phyloP scores from a whole-genome alignment of 2,113 vertebrate genomes.

The Brachyhypopomus occidentalis region DNA sequence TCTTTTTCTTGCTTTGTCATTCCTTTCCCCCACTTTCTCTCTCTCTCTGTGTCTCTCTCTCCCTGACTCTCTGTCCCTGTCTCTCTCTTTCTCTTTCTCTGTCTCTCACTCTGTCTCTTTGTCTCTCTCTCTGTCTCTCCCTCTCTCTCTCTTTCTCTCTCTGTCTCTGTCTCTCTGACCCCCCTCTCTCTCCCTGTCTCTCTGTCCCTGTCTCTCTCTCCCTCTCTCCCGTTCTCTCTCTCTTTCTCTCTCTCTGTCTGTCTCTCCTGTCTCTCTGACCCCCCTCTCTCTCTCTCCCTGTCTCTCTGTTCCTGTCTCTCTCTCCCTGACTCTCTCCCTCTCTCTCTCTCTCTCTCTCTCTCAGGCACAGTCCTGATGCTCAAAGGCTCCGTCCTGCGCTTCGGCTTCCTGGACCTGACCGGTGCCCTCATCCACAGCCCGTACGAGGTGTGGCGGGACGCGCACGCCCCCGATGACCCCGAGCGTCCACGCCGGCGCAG shows the following conservation, averaged over 20 bases:
- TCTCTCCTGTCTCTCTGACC: too few species aligned
- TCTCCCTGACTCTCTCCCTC: background rate
- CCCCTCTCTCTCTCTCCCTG: background rate
- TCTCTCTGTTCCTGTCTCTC: constrained; percentile 31
- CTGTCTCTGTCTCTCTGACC: too few species aligned
- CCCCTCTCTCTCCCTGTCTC: background rate
- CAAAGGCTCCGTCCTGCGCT: constrained; percentile 89
- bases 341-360: constrained; percentile 2
- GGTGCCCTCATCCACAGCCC: constrained; percentile 84
- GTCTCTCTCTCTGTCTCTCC: background rate
- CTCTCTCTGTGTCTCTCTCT: background rate
- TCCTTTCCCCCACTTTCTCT: too few species aligned
- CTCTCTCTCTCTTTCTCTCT: constrained; percentile 24
- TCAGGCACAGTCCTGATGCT: constrained; percentile 87
- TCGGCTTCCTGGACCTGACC: constrained; percentile 86
- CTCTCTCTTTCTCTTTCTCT: constrained; percentile 21
- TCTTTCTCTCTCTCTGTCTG: too few species aligned
- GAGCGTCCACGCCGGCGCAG: constrained; percentile 86
- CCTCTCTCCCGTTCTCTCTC: background rate
- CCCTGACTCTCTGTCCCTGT: background rate
- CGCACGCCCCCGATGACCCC: constrained; percentile 80
- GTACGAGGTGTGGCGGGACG: constrained; percentile 92
- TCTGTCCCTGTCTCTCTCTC: constrained; percentile 33
- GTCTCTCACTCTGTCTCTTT: too few species aligned
- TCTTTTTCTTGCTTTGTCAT: background rate